Percentiles rank a stretch among this genome's conserved stretches.
Conservation (phyloP, 2,797 vertebrate species). For the Labeo calbasu region DNA sequence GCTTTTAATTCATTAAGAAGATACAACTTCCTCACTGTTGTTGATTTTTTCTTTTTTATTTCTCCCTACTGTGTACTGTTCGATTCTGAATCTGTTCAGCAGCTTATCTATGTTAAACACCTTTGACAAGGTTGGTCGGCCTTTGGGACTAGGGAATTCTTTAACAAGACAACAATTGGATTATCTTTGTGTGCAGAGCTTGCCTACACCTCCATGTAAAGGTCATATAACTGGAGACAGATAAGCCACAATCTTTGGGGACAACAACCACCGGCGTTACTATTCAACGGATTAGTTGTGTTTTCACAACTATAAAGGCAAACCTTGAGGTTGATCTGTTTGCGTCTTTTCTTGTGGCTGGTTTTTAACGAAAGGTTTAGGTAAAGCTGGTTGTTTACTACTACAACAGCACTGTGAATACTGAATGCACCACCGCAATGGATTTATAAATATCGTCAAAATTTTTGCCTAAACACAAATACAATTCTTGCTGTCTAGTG, state of each 20-base stretch:
- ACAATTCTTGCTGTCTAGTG: background rate
- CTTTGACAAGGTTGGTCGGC: conserved; percentile 72
- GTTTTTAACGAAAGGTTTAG: conserved; percentile 20
- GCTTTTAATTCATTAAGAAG: conserved; percentile 45
- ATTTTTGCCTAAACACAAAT: background rate
- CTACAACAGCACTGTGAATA: background rate
- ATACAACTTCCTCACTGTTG: conserved; percentile 67
- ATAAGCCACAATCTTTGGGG: conserved; percentile 66
- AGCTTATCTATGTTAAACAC: conserved; percentile 82
- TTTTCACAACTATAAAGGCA: conserved; percentile 43
- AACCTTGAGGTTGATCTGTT: background rate
- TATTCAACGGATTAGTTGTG: conserved; percentile 51
- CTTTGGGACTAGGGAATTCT: conserved; percentile 71
- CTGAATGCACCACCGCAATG: background rate
- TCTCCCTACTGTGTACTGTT: conserved; percentile 32
- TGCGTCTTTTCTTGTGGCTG: background rate
- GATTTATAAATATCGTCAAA: conserved; percentile 1
- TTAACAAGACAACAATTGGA: conserved; percentile 68
- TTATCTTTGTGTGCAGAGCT: conserved; percentile 67
- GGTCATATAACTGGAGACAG: conserved; percentile 73
- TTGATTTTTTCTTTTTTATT: conserved; percentile 26
- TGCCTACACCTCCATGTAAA: conserved; percentile 70
- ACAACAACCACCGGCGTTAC: conserved; percentile 42
- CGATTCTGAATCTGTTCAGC: conserved; percentile 60
- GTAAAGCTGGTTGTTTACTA: conserved; percentile 10